Percentiles rank a stretch among this genome's conserved stretches.
Conservation (phyloP, 2,797 vertebrate species). For the Epinephelus malabaricus region DNA sequence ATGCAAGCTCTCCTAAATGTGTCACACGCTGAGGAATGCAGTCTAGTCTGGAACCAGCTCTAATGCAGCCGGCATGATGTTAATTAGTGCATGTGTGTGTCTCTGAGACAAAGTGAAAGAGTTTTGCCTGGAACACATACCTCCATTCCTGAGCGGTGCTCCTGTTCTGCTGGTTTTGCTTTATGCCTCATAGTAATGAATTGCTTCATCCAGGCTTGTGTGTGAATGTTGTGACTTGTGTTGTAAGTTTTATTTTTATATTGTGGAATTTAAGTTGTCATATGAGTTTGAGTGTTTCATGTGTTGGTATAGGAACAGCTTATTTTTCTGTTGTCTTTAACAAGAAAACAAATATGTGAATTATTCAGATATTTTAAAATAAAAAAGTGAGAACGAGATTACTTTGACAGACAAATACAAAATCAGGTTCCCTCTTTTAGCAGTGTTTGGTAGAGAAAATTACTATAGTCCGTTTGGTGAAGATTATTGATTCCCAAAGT, state of each 20-base stretch:
- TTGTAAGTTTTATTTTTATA: slow-evolving; percentile 11
- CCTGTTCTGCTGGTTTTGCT: slow-evolving; percentile 31
- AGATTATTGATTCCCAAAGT: background rate
- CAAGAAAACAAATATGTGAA: too few relatives aligned
- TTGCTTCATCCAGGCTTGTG: slow-evolving; percentile 27
- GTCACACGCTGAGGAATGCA: slow-evolving; percentile 49
- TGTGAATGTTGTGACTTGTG: slow-evolving; percentile 3
- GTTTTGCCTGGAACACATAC: slow-evolving; percentile 35
- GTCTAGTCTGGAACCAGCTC: slow-evolving; percentile 26
- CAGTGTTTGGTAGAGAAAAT: background rate
- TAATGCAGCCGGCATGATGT: slow-evolving; percentile 79
- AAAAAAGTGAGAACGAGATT: background rate
- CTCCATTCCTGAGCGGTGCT: slow-evolving; percentile 36
- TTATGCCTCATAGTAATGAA: slow-evolving; percentile 12
- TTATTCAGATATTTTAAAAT: background rate
- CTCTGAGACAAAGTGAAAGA: slow-evolving; percentile 26
- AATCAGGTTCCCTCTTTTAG: background rate
- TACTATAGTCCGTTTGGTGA: background rate
- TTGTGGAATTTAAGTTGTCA: background rate
- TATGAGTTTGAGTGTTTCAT: background rate
- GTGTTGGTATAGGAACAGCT: background rate
- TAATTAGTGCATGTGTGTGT: slow-evolving; percentile 66
- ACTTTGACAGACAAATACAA: background rate
- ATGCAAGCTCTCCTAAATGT: slow-evolving; percentile 3
- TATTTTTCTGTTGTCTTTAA: too few relatives aligned